Evolutionary conservation across 2,888 invertebrate species (phyloP).

Genomic region (Ligdia adustata): DNA sequence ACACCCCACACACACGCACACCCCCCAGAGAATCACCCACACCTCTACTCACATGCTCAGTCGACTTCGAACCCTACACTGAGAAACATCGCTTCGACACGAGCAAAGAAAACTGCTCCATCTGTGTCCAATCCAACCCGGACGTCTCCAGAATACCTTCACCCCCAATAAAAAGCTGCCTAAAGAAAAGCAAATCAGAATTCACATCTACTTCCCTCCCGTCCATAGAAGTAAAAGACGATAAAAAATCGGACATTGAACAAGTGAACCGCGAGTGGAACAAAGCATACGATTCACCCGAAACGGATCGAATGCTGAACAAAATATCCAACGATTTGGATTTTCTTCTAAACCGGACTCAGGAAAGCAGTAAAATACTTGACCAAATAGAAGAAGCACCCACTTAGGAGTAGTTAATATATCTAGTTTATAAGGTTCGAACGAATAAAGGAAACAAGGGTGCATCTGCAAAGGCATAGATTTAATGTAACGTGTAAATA

Average conservation of each 20-base stretch:
- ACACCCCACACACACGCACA: slow-evolving; percentile 52
- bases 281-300: slow-evolving; percentile 65
- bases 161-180: slow-evolving; percentile 75
- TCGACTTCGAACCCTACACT: slow-evolving; percentile 65
- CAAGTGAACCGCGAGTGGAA: slow-evolving; percentile 70
- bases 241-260: slow-evolving; percentile 64
- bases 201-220: slow-evolving; percentile 67
- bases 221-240: slow-evolving; percentile 60
- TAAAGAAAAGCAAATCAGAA: slow-evolving; percentile 64
- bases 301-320: slow-evolving; percentile 87
- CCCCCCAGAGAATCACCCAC: slow-evolving; percentile 47
- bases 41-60: slow-evolving; percentile 61
- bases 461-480: slow-evolving; percentile 58
- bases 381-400: slow-evolving; percentile 72
- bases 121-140: slow-evolving; percentile 72
- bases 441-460: slow-evolving; percentile 66
- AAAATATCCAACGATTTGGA: slow-evolving; percentile 93
- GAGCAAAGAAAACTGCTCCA: slow-evolving; percentile 65
- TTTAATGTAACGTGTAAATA: slow-evolving; percentile 38
- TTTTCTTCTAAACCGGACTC: slow-evolving; percentile 89
- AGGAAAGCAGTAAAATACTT: slow-evolving; percentile 53
- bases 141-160: slow-evolving; percentile 67
- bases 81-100: slow-evolving; percentile 57
- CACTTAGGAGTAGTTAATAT: slow-evolving; percentile 52
- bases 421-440: slow-evolving; percentile 37